Base-by-base conservation (phyloP, 2,888 invertebrate genomes). In the Agrotis segetum region DNA sequence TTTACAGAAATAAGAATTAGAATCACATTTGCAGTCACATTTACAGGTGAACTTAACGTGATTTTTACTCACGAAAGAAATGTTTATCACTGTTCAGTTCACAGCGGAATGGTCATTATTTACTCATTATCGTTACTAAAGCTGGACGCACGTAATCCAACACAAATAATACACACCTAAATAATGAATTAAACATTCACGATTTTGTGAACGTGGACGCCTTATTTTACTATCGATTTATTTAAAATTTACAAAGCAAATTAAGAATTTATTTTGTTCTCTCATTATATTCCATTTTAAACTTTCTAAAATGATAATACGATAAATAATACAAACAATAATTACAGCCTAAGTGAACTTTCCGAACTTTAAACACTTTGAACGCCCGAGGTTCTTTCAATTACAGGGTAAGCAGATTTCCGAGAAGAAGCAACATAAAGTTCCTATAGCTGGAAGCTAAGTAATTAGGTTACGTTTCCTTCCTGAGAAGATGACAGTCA, bases 61-160 rank as follows among this genome's bases (percentile, higher is more conserved):
- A 79, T 74, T 80, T 71, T 82, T 81, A 79, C 75, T 77, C 80
- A 83, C 76, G 77, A 83, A 86, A 82, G 80, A 82, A 85, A 81
- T 82, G 76, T 82, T 86, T 85, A 83, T 74, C 81, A 84, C 70
- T 74, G 71, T 70, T 72, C 71, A 79, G 74, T 74, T 81, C 77
- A 76, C 74, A 68, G 63, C 71, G 67, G 59, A 86, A 82, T 76
- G 82, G 82, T 86, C 85, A 86, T 86, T 86, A 86, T 85, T 84
- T 85, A 84, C 81, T 85, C 86, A 85, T 86, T 86, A 86, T 82
- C 82, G 81, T 85, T 74, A 82, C 75, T 71, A 77, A 68, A 74
- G 74, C 67, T 74, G 79, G 65, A 67, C 79, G 74, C 76, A 74
- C 79, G 75, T 77, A 78, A 85, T 74, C 63, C 50, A 56, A 81